Evolutionary conservation across 2,797 vertebrate genomes (phyloP), one percentile per base, ranked within the genome.

Genomic region (Salmo trutta): DNA sequence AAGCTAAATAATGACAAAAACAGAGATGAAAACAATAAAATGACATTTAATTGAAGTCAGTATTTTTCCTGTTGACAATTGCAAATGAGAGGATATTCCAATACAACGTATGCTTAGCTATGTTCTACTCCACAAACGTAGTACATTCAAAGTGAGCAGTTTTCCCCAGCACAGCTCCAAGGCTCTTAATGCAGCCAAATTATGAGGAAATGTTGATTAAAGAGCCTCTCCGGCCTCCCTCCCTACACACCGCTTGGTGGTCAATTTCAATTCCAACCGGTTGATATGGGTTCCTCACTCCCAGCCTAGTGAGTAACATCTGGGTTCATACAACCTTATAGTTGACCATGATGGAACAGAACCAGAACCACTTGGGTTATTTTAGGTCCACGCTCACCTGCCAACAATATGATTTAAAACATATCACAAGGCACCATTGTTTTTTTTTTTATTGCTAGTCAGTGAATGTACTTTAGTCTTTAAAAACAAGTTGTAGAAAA

Each of bases 181-280:
- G 41, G 8, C 7, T 41, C 33, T 36, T 36, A 36, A 36, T 36
- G 33, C 33, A 36, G 33, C 4, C 41, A 41, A 41, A 10, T 41
- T 0, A 41, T 10, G 10, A 41, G 41, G 8, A 41, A 10, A 41
- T 10, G 41, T 41, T 41, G 41, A 10, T 41, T 10, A 41, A 47
- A 54, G 71, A 76, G 77, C 19, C 71, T 77, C 73, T 71, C 59
- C 1, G 4, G 64, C 67, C 53, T 75, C 15, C 56, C 74, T 71
- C 71, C 67, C 56, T 52, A 54, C 17, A 4, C 51, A 62, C n/a
- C 12, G 59, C 8, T 14, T n/a, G 3, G 7, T 62, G 59, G 59
- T 47, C 41, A 10, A 12, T 47, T 47, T 47, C 0, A 47, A 47
- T 47, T 47, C 41, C 8, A 47, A 47, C 8, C 41, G 10, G 41